Conservation (phyloP, 2,888 invertebrate species). For the Temnothorax rugatulus region DNA sequence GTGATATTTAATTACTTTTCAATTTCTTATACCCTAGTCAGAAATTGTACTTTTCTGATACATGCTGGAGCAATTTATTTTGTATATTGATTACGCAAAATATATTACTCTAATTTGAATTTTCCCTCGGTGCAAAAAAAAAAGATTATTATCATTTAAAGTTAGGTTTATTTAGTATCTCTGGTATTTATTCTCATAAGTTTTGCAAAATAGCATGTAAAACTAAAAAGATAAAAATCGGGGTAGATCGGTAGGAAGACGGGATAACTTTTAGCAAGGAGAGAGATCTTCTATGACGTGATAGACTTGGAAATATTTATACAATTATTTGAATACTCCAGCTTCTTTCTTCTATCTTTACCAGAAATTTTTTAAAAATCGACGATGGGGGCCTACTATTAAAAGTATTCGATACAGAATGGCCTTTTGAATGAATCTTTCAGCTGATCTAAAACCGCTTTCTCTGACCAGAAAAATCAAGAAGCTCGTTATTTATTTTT, state of each 20-base stretch:
- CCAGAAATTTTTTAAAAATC: not conserved
- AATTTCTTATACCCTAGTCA: not conserved
- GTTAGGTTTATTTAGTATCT: not conserved
- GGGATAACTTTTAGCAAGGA: not conserved
- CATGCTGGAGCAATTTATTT: constrained; percentile 7
- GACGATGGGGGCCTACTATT: not conserved
- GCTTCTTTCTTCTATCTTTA: not conserved
- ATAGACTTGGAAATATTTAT: constrained; percentile 67
- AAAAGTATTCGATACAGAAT: not conserved
- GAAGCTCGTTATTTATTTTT: not conserved
- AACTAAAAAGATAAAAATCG: not conserved
- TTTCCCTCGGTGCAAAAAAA: not conserved
- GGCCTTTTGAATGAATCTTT: not conserved
- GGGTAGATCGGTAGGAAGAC: not conserved
- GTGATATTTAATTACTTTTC: not conserved
- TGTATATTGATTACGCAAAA: constrained; percentile 1
- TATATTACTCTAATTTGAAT: not conserved
- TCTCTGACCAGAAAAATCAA: not conserved
- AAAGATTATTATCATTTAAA: not conserved
- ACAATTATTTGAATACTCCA: constrained; percentile 39
- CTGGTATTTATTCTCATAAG: constrained; percentile 1
- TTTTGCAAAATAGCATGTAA: not conserved
- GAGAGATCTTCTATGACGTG: constrained; percentile 37
- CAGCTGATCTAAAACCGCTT: not conserved
- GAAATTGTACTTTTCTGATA: not conserved